phyloP scores from a whole-genome alignment of 2,888 invertebrate species.

The Euzophera pinguis region DNA sequence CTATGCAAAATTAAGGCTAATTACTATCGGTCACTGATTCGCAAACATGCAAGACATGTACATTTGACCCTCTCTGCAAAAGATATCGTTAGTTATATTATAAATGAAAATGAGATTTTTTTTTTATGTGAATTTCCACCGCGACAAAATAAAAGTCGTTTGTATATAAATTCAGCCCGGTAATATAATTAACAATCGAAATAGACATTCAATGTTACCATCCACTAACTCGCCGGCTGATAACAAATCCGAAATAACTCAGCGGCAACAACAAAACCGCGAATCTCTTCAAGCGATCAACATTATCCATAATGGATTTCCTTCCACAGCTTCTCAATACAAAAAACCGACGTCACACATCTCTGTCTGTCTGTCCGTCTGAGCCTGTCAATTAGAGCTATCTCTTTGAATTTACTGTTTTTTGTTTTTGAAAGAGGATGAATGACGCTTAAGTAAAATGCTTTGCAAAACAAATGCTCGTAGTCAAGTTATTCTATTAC shows the following conservation, averaged over 20 bases:
- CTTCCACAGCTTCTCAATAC: neutral
- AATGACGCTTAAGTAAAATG: neutral
- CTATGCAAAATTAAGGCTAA: no score
- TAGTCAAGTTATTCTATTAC: no score
- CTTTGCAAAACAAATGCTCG: neutral
- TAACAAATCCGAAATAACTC: neutral
- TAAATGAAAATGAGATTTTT: no score
- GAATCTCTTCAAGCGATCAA: conserved; percentile 2
- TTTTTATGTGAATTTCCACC: no score
- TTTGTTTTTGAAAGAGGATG: conserved; percentile 1
- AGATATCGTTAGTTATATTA: no score
- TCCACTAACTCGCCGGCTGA: neutral
- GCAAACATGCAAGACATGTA: no score
- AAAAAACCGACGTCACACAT: conserved; percentile 11
- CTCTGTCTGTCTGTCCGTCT: conserved; percentile 16
- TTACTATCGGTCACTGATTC: no score
- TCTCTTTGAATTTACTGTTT: conserved; percentile 13
- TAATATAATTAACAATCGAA: no score
- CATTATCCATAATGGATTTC: conserved; percentile 9
- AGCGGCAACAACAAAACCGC: neutral
- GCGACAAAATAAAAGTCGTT: no score
- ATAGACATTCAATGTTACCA: neutral
- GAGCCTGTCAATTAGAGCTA: conserved; percentile 20
- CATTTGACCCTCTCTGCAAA: no score
- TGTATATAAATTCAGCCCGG: no score